These are phyloP conservation scores for Scaptomyza montana DNA, from an alignment of 1,140 invertebrate genomes.

Conservation along the genomic window DNA sequence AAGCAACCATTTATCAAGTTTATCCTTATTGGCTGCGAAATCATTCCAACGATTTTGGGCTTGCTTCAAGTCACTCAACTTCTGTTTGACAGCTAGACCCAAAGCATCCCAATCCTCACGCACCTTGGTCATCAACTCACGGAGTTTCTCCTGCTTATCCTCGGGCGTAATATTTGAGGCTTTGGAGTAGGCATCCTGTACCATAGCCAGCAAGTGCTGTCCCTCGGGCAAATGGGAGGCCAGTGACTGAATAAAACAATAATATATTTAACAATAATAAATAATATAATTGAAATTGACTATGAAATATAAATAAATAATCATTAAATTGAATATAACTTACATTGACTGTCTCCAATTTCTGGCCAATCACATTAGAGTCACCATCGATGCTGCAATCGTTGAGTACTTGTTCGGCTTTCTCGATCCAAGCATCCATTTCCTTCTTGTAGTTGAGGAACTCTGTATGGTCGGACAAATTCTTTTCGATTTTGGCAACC, in stretches of 20 bases:
- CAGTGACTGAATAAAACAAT: constrained; percentile 84
- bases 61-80: constrained; percentile 90
- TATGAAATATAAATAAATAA: background rate
- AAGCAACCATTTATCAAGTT: constrained; percentile 89
- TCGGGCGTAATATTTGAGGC: constrained; percentile 91
- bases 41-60: constrained; percentile 92
- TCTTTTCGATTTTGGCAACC: constrained; percentile 93
- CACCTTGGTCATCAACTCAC: constrained; percentile 89
- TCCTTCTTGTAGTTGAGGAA: constrained; percentile 93
- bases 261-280: background rate
- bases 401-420: constrained; percentile 90
- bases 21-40: constrained; percentile 88
- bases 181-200: constrained; percentile 93
- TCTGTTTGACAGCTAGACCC: constrained; percentile 91
- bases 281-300: background rate
- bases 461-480: constrained; percentile 94
- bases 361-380: constrained; percentile 90
- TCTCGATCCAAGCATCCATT: constrained; percentile 91
- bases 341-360: constrained; percentile 90
- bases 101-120: constrained; percentile 93
- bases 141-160: constrained; percentile 90
- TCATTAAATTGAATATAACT: constrained; percentile 34
- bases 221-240: constrained; percentile 91
- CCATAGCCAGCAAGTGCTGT: constrained; percentile 90
- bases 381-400: constrained; percentile 93